Base-by-base conservation (phyloP, 2,797 vertebrate species). In the Gymnothorax javanicus region DNA sequence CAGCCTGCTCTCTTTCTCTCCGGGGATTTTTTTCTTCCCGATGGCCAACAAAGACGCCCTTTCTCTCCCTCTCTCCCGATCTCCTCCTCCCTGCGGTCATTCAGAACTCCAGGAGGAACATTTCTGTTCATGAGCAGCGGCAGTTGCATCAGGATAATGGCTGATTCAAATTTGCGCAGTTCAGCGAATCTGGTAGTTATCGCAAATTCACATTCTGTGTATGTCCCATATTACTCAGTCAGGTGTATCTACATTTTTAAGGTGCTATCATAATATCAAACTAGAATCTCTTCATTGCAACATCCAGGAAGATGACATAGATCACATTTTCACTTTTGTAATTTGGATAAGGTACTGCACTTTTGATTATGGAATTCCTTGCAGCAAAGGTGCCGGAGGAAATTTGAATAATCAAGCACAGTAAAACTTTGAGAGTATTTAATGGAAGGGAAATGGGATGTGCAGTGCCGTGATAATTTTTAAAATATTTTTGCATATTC, bases 1-100 rank as follows among this genome's bases (percentile, higher is more conserved):
- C 64, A n/a, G 64, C 64, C 64, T 25, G 64, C 64, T 69, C 64
- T 69, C 64, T n/a, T 69, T 69, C 64, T 69, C 64, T 69, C 23
- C 64, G 7, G 64, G 64, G 64, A 69, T n/a, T 69, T n/a, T n/a
- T 69, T 69, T 69, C 64, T 69, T 25, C 64, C 64, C 64, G 64
- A n/a, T 7, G n/a, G 64, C 2, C 64, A 25, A 69, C 64, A 69
- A 69, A 69, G 64, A 69, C 64, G 7, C 23, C 64, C 64, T 69
- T 69, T 69, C 64, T 69, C 64, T 25, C 64, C 64, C 64, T 69
- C 64, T 69, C 60, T 20, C 17, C 15, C 60, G 33, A 43, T 43
- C 33, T 43, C 23, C 64, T n/a, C 23, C n/a, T 9, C 64, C 64
- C 64, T n/a, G 64, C 64, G 8, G 64, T n/a, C 64, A 2, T 69